Percentiles rank a stretch among this genome's conserved stretches.
Evolutionary conservation across 2,888 invertebrate species (phyloP).

Genomic region (Brachyptera putata): DNA sequence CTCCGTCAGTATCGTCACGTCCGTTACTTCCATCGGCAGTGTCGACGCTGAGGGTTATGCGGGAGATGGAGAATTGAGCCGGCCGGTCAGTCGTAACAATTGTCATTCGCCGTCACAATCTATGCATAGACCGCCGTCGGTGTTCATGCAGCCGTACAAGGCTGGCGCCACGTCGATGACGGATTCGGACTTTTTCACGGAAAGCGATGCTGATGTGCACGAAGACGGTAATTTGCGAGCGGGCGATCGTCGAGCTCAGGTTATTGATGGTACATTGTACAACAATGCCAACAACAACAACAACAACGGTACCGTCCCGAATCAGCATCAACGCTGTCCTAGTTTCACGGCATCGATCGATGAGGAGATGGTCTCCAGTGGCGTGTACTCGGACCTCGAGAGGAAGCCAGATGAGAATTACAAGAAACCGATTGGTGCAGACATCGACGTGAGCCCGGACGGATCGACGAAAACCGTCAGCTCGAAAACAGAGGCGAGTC

Average conservation of each 20-base stretch:
- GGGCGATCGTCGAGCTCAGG: conserved; percentile 70
- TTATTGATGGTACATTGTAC: conserved; percentile 86
- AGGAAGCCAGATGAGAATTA: conserved; percentile 60
- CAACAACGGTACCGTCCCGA: conserved; percentile 29
- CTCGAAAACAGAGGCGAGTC: conserved; percentile 26
- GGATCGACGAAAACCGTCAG: conserved; percentile 53
- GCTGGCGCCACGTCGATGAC: conserved; percentile 81
- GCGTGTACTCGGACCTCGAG: conserved; percentile 83
- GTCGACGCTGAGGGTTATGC: conserved; percentile 85
- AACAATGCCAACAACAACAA: conserved; percentile 44
- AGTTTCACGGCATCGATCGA: conserved; percentile 50
- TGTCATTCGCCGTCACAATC: conserved; percentile 58
- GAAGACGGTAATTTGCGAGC: conserved; percentile 64
- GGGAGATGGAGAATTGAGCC: conserved; percentile 85
- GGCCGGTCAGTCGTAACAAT: conserved; percentile 77
- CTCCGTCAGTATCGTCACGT: conserved; percentile 13
- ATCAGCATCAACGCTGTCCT: conserved; percentile 38
- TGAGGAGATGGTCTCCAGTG: conserved; percentile 89
- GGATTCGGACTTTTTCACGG: conserved; percentile 87
- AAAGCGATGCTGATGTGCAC: conserved; percentile 84
- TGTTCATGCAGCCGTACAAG: conserved; percentile 41
- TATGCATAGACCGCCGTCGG: neutral
- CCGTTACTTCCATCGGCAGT: conserved; percentile 62
- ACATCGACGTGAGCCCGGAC: conserved; percentile 62
- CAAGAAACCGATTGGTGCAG: conserved; percentile 35